These are phyloP conservation scores for Phaenicophaeus curvirostris DNA, from an alignment of 2,797 vertebrate genomes.

Conservation along the genomic window DNA sequence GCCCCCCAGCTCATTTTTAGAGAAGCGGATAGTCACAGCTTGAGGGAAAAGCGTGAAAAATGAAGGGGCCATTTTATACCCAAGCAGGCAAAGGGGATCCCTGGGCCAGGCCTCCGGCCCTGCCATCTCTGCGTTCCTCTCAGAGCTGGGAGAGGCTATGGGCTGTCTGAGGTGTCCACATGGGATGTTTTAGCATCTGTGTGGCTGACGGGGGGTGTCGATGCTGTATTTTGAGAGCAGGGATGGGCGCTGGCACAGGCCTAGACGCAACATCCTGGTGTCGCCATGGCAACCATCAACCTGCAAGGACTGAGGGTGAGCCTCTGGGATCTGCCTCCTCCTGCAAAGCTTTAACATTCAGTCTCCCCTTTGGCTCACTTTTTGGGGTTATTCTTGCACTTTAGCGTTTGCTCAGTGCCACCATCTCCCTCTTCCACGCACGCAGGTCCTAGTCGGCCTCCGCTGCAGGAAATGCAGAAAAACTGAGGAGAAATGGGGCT, in stretches of 20 bases:
- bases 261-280: accelerated
- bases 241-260: no score
- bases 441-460: accelerated
- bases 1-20: neutral
- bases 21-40: neutral
- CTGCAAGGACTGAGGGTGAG: neutral
- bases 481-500: neutral
- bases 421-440: accelerated
- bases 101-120: no score
- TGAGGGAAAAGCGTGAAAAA: neutral
- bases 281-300: accelerated
- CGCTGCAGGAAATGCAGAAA: neutral
- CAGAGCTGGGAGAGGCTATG: accelerated
- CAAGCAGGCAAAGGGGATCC: neutral
- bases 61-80: accelerated
- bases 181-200: neutral
- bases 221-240: neutral
- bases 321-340: accelerated
- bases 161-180: accelerated
- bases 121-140: neutral
- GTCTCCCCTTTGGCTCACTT: neutral
- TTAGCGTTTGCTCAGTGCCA: neutral
- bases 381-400: neutral
- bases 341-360: neutral
- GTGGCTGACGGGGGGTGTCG: no score